Percentiles rank a stretch among this genome's conserved stretches.
Conservation (phyloP, 2,888 invertebrate species). For the Iselma pallidipennis region DNA sequence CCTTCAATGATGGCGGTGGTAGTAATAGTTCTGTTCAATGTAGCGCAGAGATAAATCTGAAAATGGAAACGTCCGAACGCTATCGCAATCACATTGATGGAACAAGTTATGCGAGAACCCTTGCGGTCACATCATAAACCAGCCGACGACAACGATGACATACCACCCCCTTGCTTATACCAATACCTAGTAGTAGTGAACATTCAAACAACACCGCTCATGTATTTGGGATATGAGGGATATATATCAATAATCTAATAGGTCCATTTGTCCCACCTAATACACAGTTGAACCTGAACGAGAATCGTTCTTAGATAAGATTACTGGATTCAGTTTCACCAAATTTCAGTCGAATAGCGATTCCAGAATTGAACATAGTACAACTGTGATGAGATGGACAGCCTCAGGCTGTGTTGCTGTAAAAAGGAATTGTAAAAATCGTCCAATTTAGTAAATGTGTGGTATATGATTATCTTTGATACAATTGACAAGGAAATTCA, state of each 20-base stretch:
- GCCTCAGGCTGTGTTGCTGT: no score
- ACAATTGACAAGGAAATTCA: no score
- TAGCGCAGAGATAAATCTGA: conserved; percentile 32
- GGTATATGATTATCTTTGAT: no score
- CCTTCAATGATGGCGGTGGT: background rate
- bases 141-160: conserved; percentile 20
- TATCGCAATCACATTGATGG: conserved; percentile 29
- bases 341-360: background rate
- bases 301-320: background rate
- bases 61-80: conserved; percentile 34
- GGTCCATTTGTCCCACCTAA: conserved; percentile 45
- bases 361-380: background rate
- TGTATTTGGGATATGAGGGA: background rate
- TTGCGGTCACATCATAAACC: conserved; percentile 33
- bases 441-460: no score
- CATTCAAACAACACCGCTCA: background rate
- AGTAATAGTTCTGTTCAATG: conserved; percentile 19
- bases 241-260: conserved; percentile 46
- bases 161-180: no score
- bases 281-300: conserved; percentile 25
- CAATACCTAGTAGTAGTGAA: no score
- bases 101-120: conserved; percentile 30
- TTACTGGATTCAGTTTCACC: background rate
- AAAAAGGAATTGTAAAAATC: no score
- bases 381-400: no score